phyloP scores from a whole-genome alignment of 2,113 vertebrate species.

The Apaloderma vittatum region DNA sequence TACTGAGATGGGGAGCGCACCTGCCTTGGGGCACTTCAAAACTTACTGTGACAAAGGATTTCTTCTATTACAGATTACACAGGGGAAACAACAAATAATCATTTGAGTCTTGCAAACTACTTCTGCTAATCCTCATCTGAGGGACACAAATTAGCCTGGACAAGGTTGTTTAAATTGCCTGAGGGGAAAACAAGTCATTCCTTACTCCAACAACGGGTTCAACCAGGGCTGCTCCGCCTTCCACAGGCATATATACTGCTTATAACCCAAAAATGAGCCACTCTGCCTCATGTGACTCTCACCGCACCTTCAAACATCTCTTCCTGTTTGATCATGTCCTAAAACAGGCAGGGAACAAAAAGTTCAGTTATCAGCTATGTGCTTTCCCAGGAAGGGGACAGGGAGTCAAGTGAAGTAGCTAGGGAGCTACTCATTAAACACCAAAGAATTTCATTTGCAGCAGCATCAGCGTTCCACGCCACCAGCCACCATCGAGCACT shows the following conservation, averaged over 20 bases:
- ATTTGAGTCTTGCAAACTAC: not conserved
- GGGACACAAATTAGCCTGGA: not conserved
- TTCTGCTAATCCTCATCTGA: not conserved
- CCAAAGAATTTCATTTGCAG: not conserved
- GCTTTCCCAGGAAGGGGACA: not conserved
- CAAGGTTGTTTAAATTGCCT: not conserved
- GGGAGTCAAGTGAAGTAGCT: not conserved
- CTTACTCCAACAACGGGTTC: not conserved
- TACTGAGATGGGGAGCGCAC: not conserved
- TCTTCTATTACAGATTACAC: not conserved
- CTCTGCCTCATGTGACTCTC: not conserved
- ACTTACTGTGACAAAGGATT: fast-evolving
- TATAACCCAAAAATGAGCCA: not conserved
- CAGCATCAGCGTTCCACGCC: not conserved
- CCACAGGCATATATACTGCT: fast-evolving
- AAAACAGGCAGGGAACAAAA: not conserved
- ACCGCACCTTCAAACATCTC: not conserved
- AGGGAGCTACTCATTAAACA: not conserved
- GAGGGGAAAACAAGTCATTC: not conserved
- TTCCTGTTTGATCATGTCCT: not conserved
- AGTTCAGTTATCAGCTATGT: not conserved
- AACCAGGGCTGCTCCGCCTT: not conserved
- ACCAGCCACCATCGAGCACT: not conserved
- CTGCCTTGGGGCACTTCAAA: not conserved
- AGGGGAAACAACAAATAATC: not conserved